These are phyloP conservation scores for Leptinotarsa juncta DNA, from an alignment of 2,888 invertebrate species.

Conservation along the genomic window DNA sequence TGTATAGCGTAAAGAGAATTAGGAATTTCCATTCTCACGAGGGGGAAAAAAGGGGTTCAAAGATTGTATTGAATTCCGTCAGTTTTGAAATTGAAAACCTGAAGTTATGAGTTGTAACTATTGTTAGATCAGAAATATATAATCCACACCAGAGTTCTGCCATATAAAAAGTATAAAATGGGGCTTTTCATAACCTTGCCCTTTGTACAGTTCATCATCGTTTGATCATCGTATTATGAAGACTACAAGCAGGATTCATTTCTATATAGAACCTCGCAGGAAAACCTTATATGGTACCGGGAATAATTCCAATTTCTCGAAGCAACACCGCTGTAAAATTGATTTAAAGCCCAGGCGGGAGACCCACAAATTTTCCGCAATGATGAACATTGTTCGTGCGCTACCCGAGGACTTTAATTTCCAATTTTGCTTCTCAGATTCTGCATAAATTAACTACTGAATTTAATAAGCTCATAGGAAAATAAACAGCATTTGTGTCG, in stretches of 20 bases:
- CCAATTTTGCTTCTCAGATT: slow-evolving; percentile 57
- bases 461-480: slow-evolving; percentile 60
- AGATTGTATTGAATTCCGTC: too few species aligned
- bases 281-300: not conserved
- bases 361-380: slow-evolving; percentile 56
- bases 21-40: too few species aligned
- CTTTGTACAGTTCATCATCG: too few species aligned
- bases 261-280: not conserved
- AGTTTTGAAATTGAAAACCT: too few species aligned
- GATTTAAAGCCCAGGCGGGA: slow-evolving; percentile 49
- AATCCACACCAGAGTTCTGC: too few species aligned
- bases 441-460: slow-evolving; percentile 60
- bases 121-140: too few species aligned
- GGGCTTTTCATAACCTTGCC: too few species aligned
- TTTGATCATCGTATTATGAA: too few species aligned
- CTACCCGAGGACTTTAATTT: slow-evolving; percentile 55
- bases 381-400: slow-evolving; percentile 56
- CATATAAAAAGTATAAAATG: too few species aligned
- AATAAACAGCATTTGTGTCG: slow-evolving; percentile 57
- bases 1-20: too few species aligned
- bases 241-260: not conserved
- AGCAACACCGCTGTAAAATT: slow-evolving; percentile 53
- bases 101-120: too few species aligned
- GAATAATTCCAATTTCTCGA: slow-evolving; percentile 46
- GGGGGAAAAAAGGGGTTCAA: too few species aligned